A percentile compares a stretch with the other conserved stretches of the same genome.
These are phyloP conservation scores for Dasypus novemcinctus DNA, from an alignment of 2,113 vertebrate genomes.

Conservation along the genomic window DNA sequence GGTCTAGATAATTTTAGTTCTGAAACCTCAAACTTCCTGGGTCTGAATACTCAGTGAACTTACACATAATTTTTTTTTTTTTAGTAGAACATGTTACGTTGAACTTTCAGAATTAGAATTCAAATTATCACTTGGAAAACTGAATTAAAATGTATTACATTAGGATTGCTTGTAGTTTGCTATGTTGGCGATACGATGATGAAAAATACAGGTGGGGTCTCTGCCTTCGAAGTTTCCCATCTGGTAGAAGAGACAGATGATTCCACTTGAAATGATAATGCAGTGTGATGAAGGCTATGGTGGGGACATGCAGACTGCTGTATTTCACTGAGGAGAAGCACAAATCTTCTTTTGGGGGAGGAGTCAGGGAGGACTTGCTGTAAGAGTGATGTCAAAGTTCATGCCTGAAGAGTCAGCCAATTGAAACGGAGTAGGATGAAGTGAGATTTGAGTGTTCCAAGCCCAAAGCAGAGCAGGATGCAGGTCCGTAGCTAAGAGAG, in stretches of 20 bases:
- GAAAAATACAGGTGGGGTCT: neutral
- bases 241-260: neutral
- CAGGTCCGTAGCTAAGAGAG: neutral
- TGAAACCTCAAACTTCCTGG: constrained; percentile 58
- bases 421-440: neutral
- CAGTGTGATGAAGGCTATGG: neutral
- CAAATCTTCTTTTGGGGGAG: neutral
- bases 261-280: neutral
- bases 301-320: neutral
- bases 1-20: constrained; percentile 69
- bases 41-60: constrained; percentile 51
- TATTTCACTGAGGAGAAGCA: neutral
- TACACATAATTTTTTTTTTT: neutral
- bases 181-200: neutral
- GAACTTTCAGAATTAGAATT: neutral
- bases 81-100: neutral
- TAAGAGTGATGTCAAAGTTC: neutral
- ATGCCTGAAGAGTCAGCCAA: neutral
- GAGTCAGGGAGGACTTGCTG: neutral
- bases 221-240: neutral
- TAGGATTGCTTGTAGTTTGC: neutral
- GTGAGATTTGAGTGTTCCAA: neutral
- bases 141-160: neutral
- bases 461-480: neutral
- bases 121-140: constrained; percentile 23